These are phyloP conservation scores for Crotophaga sulcirostris DNA, from an alignment of 2,113 vertebrate species.

Conservation along the genomic window DNA sequence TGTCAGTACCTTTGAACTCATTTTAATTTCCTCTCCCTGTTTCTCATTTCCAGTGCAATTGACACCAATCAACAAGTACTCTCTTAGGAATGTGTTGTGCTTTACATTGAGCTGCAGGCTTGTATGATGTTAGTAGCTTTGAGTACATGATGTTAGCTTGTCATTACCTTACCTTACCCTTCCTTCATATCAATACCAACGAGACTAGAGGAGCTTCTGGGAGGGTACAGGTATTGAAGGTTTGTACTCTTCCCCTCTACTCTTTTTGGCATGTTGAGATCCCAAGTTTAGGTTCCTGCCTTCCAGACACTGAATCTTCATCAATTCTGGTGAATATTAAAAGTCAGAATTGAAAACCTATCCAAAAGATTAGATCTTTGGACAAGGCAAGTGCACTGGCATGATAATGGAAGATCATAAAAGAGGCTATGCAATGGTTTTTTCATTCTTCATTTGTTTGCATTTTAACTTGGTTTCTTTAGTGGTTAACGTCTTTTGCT, in stretches of 20 bases:
- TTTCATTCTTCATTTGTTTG: background rate
- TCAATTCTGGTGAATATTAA: background rate
- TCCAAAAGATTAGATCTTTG: background rate
- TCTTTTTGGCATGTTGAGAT: background rate
- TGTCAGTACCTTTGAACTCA: background rate
- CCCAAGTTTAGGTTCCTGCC: background rate
- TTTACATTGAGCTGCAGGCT: background rate
- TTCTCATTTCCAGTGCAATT: background rate
- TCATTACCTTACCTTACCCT: background rate
- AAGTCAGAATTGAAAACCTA: background rate
- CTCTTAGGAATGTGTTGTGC: background rate
- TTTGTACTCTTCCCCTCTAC: background rate
- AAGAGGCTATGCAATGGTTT: background rate
- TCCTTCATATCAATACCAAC: background rate
- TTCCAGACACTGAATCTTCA: background rate
- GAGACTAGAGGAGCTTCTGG: background rate
- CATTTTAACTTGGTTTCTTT: background rate
- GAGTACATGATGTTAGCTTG: accelerated
- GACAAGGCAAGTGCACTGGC: background rate
- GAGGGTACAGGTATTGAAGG: background rate
- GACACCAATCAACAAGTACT: background rate
- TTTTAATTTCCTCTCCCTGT: background rate
- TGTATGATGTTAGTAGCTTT: background rate
- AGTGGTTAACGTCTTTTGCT: background rate
- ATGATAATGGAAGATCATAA: background rate